Conservation (phyloP, 1,140 invertebrate genomes). For the Temnothorax longispinosus region DNA sequence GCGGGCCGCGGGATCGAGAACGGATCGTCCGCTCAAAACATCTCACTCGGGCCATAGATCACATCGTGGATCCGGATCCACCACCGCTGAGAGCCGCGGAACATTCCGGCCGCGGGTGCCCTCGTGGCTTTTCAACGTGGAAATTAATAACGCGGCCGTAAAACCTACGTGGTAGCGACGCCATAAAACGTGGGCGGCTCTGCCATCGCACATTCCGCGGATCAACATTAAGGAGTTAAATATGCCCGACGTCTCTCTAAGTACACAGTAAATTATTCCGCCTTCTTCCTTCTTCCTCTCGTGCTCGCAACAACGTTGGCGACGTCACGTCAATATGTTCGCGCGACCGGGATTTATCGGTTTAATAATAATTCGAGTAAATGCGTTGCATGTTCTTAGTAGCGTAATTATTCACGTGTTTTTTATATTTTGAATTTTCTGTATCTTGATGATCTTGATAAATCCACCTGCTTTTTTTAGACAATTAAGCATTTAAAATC, state of each 20-base stretch:
- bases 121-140: conserved; percentile 74
- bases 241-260: conserved; percentile 39
- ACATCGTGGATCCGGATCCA: conserved; percentile 73
- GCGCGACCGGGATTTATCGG: neutral
- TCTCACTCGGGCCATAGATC: conserved; percentile 84
- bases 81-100: conserved; percentile 71
- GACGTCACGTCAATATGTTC: neutral
- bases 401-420: neutral
- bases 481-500: neutral
- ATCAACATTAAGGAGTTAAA: conserved; percentile 53
- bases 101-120: conserved; percentile 67
- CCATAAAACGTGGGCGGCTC: conserved; percentile 72
- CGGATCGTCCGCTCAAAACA: conserved; percentile 84
- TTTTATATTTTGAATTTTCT: neutral
- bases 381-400: neutral
- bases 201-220: conserved; percentile 56
- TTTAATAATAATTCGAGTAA: neutral
- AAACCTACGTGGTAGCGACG: conserved; percentile 66
- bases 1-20: conserved; percentile 77
- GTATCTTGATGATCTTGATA: neutral
- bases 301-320: neutral
- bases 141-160: conserved; percentile 75
- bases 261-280: conserved; percentile 24
- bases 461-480: neutral
- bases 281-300: neutral